Percentiles rank a stretch among this genome's conserved stretches.
phyloP scores from a whole-genome alignment of 1,140 invertebrate genomes.

The Chironomus tepperi region DNA sequence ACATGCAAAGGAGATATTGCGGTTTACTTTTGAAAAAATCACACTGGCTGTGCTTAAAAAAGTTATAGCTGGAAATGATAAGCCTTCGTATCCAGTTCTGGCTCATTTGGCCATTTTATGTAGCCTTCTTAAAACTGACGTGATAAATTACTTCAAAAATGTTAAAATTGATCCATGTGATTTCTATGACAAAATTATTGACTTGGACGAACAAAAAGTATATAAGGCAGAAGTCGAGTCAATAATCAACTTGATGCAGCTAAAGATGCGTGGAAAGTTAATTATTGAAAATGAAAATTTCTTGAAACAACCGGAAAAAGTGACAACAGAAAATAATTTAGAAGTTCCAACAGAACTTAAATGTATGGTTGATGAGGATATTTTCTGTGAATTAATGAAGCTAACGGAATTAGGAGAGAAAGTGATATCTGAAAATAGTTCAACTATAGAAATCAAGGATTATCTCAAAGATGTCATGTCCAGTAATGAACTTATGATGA shows the following conservation, averaged over 20 bases:
- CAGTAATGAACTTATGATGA: not conserved
- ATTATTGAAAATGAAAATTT: not conserved
- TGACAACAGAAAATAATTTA: not conserved
- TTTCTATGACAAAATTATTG: not conserved
- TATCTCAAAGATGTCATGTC: not conserved
- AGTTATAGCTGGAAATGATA: not conserved
- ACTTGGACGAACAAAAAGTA: not conserved
- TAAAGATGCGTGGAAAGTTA: not conserved
- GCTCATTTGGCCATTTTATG: slow-evolving; percentile 18
- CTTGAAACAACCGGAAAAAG: not conserved
- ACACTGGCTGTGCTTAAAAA: not conserved
- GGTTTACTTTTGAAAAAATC: not conserved
- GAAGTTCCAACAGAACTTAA: not conserved
- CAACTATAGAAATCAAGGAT: not conserved
- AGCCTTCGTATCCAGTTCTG: not conserved
- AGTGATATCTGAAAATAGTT: not conserved
- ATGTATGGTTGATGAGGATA: not conserved
- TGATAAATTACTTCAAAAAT: not conserved
- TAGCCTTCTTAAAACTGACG: not conserved
- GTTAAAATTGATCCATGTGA: not conserved
- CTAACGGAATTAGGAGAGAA: not conserved
- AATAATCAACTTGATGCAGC: not conserved
- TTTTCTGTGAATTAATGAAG: slow-evolving; percentile 3
- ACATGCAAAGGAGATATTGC: not conserved
- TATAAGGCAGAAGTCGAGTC: not conserved